Conservation (phyloP, 2,113 vertebrate genomes). For the Salvator merianae region DNA sequence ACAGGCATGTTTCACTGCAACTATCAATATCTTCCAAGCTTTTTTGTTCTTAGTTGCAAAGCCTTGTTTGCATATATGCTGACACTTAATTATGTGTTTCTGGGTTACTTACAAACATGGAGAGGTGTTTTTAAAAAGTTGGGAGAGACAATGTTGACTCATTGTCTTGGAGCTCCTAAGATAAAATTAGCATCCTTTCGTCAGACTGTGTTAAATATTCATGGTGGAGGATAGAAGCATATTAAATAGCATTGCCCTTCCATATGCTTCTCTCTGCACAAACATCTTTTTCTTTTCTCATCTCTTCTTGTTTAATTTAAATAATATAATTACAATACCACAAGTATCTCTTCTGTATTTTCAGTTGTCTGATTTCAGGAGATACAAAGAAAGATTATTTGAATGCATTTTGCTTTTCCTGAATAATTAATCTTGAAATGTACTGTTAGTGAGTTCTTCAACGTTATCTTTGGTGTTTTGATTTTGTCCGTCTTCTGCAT, state of each 20-base stretch:
- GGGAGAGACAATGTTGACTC: slow-evolving; percentile 6
- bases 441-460: slow-evolving; percentile 52
- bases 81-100: not conserved
- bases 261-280: no score
- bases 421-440: slow-evolving; percentile 68
- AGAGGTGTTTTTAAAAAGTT: slow-evolving; percentile 20
- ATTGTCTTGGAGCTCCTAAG: slow-evolving; percentile 1
- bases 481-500: slow-evolving; percentile 34
- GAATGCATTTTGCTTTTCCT: slow-evolving; percentile 52
- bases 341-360: slow-evolving; percentile 17
- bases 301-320: no score
- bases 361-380: slow-evolving; percentile 58
- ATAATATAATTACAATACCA: no score
- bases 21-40: not conserved
- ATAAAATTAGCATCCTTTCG: not conserved
- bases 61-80: no score
- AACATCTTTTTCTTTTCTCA: no score
- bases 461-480: slow-evolving; percentile 1
- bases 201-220: slow-evolving; percentile 5
- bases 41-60: not conserved
- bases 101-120: not conserved
- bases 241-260: not conserved
- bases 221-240: not conserved
- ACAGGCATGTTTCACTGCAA: no score
- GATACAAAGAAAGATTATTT: slow-evolving; percentile 38